phyloP scores from a whole-genome alignment of 2,113 vertebrate genomes.

The Piprites chloris region DNA sequence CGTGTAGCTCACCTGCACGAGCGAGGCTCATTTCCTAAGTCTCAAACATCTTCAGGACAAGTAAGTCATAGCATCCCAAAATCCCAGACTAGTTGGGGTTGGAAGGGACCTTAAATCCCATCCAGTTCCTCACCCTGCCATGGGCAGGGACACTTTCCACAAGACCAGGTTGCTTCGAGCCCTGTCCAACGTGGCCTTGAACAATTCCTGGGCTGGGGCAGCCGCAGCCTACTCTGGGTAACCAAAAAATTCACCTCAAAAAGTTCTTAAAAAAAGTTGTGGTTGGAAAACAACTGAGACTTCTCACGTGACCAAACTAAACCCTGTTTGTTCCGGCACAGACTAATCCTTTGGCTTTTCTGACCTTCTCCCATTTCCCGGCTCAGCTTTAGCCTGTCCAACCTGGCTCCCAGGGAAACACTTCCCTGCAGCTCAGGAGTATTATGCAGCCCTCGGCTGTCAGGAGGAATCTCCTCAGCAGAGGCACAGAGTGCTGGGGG shows the following conservation, averaged over 20 bases:
- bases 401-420: neutral
- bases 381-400: neutral
- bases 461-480: neutral
- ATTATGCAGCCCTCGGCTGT: neutral
- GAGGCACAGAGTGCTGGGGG: neutral
- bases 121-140: neutral
- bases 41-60: neutral
- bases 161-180: neutral
- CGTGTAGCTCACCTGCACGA: rapidly evolving
- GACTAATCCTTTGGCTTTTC: neutral
- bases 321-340: neutral
- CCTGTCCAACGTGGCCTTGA: neutral
- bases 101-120: neutral
- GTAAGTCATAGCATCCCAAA: neutral
- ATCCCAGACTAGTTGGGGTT: neutral
- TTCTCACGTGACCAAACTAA: neutral
- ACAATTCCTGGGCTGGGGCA: neutral
- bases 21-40: neutral
- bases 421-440: neutral
- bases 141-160: neutral
- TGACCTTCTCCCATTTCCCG: neutral
- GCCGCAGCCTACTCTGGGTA: neutral
- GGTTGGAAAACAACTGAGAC: neutral
- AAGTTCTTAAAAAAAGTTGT: neutral
- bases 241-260: neutral